Evolutionary conservation across 1,140 invertebrate genomes (phyloP), one percentile per base, ranked within the genome.

Genomic region (Tyrophagus putrescentiae): DNA sequence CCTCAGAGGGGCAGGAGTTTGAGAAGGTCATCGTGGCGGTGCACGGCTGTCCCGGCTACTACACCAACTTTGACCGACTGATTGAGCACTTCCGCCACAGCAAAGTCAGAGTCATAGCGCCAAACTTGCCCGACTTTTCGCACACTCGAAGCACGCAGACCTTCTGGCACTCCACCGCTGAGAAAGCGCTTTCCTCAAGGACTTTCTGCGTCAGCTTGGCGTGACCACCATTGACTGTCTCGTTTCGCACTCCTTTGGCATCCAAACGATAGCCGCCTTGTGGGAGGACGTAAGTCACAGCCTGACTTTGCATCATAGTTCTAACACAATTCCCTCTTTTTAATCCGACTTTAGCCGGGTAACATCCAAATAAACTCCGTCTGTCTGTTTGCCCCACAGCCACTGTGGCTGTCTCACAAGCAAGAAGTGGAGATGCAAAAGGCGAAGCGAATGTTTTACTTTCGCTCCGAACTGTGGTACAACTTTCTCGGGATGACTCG

Each of bases 11-110:
- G 16, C 13, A 32, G n/a, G 29, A 56, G n/a, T 41, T 45, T 39
- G 31, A 33, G 11, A 58, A 58, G 31, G 32, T 29, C 27, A 58
- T 58, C 32, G 31, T 58, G 2, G 56, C 56, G 11, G 32, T 58
- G 41, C 56, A 58, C n/a, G 56, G 56, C 16, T 23, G 28, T 58
- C 56, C 56, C 7, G 56, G 56, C 28, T 58, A 58, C 45, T 39
- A 58, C 29, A 58, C 29, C 13, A 21, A 58, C 29, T 58, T 58
- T 27, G 56, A 45, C 23, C 13, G 32, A 58, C 31, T 58, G 28
- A 16, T 42, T 18, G 32, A 58, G 27, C 23, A 58, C 45, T 58
- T 50, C 29, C 29, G 33, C 45, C 41, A 45, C 31, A 41, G 36
- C 23, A 42, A 41, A 27, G 56, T 58, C 28, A 34, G 56, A 1